Percentiles rank a stretch among this genome's conserved stretches.
Evolutionary conservation across 2,888 invertebrate species (phyloP).

Genomic region (Eupithecia dodoneata): DNA sequence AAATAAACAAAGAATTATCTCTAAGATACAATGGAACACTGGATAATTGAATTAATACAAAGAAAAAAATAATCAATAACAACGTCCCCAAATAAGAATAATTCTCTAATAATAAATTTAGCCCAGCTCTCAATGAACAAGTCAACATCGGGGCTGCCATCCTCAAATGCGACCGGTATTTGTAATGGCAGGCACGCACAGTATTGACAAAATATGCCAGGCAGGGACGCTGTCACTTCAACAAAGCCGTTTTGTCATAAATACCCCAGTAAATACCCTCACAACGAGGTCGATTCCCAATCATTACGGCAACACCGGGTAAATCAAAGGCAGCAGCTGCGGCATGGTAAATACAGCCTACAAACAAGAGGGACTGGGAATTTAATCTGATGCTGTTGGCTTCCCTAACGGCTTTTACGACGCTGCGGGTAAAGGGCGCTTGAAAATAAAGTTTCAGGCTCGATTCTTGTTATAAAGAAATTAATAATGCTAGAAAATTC

Average conservation of each 20-base stretch:
- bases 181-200: not conserved
- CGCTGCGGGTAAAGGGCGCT: not conserved
- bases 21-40: too few relatives aligned
- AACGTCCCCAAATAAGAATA: too few relatives aligned
- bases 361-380: conserved; percentile 5
- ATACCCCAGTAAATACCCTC: not conserved
- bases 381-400: not conserved
- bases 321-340: conserved; percentile 3
- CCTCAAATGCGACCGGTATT: too few relatives aligned
- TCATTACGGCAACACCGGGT: not conserved
- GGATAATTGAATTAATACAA: too few relatives aligned
- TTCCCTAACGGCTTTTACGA: not conserved
- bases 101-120: too few relatives aligned
- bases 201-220: not conserved
- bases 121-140: too few relatives aligned
- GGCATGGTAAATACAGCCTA: conserved; percentile 3
- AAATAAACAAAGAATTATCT: too few relatives aligned
- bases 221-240: not conserved
- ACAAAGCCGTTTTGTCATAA: conserved; percentile 7
- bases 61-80: too few relatives aligned
- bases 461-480: not conserved
- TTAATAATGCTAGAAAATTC: too few relatives aligned
- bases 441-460: not conserved
- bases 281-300: conserved; percentile 3
- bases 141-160: too few relatives aligned